Conservation (phyloP, 2,797 vertebrate species). For the Siniperca scherzeri region DNA sequence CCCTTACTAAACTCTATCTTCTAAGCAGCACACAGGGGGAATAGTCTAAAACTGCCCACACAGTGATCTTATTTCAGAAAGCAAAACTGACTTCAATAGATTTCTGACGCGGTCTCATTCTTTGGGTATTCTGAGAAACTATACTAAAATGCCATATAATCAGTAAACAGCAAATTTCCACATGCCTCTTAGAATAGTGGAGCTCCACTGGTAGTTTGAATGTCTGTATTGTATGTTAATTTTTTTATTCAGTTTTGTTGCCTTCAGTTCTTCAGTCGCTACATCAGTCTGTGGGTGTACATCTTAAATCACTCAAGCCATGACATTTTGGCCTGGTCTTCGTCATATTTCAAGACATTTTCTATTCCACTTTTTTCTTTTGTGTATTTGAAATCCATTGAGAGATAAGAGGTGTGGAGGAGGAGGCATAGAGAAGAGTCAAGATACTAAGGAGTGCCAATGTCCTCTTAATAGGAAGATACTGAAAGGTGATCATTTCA, state of each 20-base stretch:
- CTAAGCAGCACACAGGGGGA: conserved; percentile 39
- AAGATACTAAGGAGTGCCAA: conserved; percentile 9
- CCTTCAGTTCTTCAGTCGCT: neutral
- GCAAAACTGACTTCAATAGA: conserved; percentile 16
- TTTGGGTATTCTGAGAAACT: neutral
- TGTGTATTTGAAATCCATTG: conserved; percentile 20
- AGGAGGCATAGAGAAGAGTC: conserved; percentile 21
- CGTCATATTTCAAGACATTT: neutral
- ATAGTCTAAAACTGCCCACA: conserved; percentile 47
- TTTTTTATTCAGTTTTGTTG: neutral
- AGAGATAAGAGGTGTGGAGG: conserved; percentile 27
- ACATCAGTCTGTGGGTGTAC: conserved; percentile 27
- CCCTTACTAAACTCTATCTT: conserved; percentile 35
- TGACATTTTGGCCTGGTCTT: conserved; percentile 21
- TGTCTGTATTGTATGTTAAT: neutral
- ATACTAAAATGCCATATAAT: neutral
- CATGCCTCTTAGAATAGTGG: neutral
- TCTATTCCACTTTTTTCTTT: neutral
- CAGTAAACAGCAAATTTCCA: conserved; percentile 9
- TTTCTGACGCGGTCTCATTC: conserved; percentile 13
- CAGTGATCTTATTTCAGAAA: conserved; percentile 48
- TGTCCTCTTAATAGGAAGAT: neutral
- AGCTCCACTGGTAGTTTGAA: conserved; percentile 5
- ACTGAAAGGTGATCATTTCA: conserved; percentile 22
- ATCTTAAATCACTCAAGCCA: conserved; percentile 22